phyloP scores from a whole-genome alignment of 2,113 vertebrate genomes.

The Prionailurus viverrinus region DNA sequence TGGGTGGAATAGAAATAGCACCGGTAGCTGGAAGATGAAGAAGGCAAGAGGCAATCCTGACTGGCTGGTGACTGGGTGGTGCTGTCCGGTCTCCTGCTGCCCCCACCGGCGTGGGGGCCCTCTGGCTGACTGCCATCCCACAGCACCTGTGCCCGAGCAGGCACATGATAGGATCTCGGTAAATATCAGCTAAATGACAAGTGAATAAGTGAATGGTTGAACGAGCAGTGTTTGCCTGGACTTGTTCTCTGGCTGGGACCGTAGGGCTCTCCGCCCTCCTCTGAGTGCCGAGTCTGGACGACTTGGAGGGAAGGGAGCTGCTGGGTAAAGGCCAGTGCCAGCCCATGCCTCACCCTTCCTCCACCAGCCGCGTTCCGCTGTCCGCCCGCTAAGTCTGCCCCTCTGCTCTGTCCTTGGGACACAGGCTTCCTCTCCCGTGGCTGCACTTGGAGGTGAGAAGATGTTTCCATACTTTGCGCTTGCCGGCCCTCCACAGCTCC shows the following conservation, averaged over 20 bases:
- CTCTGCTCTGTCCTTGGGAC: neutral
- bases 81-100: neutral
- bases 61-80: too few relatives aligned
- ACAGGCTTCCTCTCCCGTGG: neutral
- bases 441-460: neutral
- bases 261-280: neutral
- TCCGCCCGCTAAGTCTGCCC: neutral
- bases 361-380: too few relatives aligned
- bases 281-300: neutral
- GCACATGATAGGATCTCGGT: neutral
- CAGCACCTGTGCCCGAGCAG: too few relatives aligned
- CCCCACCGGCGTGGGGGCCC: neutral
- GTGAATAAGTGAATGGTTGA: neutral
- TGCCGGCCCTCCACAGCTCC: neutral
- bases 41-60: neutral
- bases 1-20: neutral
- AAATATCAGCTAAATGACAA: slow-evolving; percentile 39
- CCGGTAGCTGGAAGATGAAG: neutral
- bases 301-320: neutral
- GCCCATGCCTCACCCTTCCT: neutral
- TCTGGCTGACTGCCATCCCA: neutral
- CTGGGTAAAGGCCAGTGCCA: neutral
- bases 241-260: slow-evolving; percentile 5
- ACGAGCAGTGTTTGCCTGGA: neutral
- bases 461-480: neutral